Percentiles rank a stretch among this genome's conserved stretches.
Conservation (phyloP, 2,888 invertebrate species). For the Sepioteuthis lessoniana region DNA sequence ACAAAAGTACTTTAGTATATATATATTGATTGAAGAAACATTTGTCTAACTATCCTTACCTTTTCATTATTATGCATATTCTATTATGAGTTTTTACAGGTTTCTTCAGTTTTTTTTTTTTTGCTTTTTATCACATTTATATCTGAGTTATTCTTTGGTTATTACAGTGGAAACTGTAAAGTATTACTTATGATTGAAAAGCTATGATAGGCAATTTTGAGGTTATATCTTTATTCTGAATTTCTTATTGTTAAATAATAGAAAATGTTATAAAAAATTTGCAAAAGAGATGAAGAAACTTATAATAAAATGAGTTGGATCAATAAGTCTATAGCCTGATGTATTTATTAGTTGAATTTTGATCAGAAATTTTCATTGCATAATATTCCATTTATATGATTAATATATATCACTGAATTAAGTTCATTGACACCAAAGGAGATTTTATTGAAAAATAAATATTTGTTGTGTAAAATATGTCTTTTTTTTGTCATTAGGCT, state of each 20-base stretch:
- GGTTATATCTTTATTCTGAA: neutral
- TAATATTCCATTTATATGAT: too few relatives aligned
- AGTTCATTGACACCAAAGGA: too few relatives aligned
- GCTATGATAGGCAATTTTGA: neutral
- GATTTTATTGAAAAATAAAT: too few relatives aligned
- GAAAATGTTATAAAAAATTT: too few relatives aligned
- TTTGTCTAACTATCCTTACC: neutral
- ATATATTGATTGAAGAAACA: neutral
- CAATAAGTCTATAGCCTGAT: neutral
- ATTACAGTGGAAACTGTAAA: neutral
- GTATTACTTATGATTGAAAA: neutral
- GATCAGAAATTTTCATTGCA: neutral
- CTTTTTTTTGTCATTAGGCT: too few relatives aligned
- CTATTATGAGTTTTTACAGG: too few relatives aligned
- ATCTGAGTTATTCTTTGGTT: neutral
- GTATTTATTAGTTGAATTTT: too few relatives aligned
- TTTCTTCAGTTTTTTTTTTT: too few relatives aligned
- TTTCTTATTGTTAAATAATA: neutral
- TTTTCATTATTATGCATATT: too few relatives aligned
- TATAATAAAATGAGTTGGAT: neutral
- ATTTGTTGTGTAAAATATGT: too few relatives aligned
- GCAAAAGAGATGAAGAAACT: too few relatives aligned
- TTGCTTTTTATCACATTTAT: neutral
- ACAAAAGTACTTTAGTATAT: neutral
- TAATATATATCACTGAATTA: too few relatives aligned